phyloP scores from a whole-genome alignment of 2,888 invertebrate species.

The Syrista parreyssii region DNA sequence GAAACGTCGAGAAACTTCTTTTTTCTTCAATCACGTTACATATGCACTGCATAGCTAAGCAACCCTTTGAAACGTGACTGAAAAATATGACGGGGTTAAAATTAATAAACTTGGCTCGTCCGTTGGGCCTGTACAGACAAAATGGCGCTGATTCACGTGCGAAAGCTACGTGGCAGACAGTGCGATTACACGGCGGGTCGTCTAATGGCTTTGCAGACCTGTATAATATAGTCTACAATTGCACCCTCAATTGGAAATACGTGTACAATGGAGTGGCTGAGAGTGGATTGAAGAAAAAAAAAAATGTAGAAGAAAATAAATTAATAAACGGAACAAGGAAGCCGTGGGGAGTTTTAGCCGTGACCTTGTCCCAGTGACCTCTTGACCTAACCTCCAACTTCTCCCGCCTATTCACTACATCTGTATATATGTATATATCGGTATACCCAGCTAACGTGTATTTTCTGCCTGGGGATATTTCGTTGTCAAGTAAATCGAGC shows the following conservation, averaged over 20 bases:
- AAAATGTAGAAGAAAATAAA: conserved; percentile 23
- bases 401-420: background rate
- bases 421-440: background rate
- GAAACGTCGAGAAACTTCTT: background rate
- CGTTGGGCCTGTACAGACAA: background rate
- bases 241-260: background rate
- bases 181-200: background rate
- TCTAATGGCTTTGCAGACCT: background rate
- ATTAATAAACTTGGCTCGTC: background rate
- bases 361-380: conserved; percentile 53
- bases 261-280: background rate
- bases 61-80: too few species aligned
- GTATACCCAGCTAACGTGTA: background rate
- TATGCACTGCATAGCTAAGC: too few species aligned
- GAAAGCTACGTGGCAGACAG: background rate
- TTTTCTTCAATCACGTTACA: too few species aligned
- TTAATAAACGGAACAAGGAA: conserved; percentile 13
- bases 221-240: background rate
- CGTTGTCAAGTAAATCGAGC: background rate
- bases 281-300: background rate
- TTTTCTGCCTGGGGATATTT: background rate
- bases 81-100: background rate
- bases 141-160: background rate
- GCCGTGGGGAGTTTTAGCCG: background rate
- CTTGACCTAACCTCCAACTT: conserved; percentile 37